Percentiles rank a stretch among this genome's conserved stretches.
These are phyloP conservation scores for Danaus chrysippus DNA, from an alignment of 2,888 invertebrate genomes.

Conservation along the genomic window DNA sequence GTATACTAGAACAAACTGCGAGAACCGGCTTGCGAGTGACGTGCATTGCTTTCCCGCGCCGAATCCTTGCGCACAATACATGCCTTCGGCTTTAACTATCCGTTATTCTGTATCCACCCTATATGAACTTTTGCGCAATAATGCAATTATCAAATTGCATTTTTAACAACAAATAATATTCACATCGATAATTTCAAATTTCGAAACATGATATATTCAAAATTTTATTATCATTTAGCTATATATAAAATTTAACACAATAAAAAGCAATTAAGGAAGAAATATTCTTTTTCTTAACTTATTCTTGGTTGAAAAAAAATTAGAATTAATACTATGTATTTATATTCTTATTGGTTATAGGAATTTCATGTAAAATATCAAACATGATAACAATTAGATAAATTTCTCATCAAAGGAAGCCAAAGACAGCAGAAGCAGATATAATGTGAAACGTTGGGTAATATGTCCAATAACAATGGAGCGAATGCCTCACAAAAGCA, in stretches of 20 bases:
- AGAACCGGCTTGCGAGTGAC: constrained; percentile 56
- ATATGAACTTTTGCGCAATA: constrained; percentile 32
- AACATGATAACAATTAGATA: constrained; percentile 34
- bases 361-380: constrained; percentile 17
- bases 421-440: constrained; percentile 61
- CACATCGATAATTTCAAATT: no score
- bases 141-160: constrained; percentile 9
- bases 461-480: constrained; percentile 74
- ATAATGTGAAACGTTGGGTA: constrained; percentile 74
- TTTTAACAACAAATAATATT: no score
- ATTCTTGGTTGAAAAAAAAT: neutral
- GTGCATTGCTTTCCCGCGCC: constrained; percentile 58
- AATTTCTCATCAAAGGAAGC: constrained; percentile 66
- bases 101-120: constrained; percentile 42
- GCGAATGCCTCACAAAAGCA: constrained; percentile 71
- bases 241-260: no score
- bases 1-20: constrained; percentile 44
- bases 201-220: no score
- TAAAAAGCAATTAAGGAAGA: neutral
- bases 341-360: constrained; percentile 14
- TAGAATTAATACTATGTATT: neutral
- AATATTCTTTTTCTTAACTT: neutral
- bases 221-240: no score
- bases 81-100: constrained; percentile 46
- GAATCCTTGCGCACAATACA: constrained; percentile 60